Evolutionary conservation across 2,888 invertebrate genomes (phyloP).

Genomic region (Chrysotoxum bicinctum): DNA sequence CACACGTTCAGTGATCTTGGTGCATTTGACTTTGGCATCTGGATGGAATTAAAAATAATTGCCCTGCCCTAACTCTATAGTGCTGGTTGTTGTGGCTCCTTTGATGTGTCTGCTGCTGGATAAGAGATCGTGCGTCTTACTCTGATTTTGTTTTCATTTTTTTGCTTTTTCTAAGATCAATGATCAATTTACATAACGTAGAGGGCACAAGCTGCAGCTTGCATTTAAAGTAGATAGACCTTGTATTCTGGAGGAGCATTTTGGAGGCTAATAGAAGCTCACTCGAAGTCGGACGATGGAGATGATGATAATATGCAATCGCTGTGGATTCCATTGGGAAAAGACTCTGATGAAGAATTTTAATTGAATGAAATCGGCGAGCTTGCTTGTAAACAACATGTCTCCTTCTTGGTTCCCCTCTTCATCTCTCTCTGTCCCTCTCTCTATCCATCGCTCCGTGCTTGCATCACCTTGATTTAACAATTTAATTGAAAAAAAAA

Average conservation of each 20-base stretch:
- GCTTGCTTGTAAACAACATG: slow-evolving; percentile 61
- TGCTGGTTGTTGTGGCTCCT: slow-evolving; percentile 31
- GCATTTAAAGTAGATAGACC: slow-evolving; percentile 28
- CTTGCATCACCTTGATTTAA: slow-evolving; percentile 26
- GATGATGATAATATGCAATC: slow-evolving; percentile 8
- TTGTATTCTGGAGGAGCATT: slow-evolving; percentile 26
- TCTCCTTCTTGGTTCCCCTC: neutral
- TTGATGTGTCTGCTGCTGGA: slow-evolving; percentile 56
- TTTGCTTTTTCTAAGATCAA: slow-evolving; percentile 21
- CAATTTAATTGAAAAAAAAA: slow-evolving; percentile 65
- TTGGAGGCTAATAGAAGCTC: slow-evolving; percentile 14
- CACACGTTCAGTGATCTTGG: slow-evolving; percentile 24
- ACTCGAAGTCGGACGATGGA: slow-evolving; percentile 9
- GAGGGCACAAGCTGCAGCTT: slow-evolving; percentile 12
- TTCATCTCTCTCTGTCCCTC: neutral
- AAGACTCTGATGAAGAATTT: slow-evolving; percentile 52
- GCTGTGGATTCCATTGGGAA: slow-evolving; percentile 36
- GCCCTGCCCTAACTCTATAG: slow-evolving; percentile 30
- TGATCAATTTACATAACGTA: slow-evolving; percentile 64
- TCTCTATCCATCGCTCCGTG: too few species aligned
- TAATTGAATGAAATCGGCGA: slow-evolving; percentile 67
- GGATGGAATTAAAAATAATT: slow-evolving; percentile 68
- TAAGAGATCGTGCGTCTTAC: slow-evolving; percentile 47
- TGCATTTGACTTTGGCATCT: slow-evolving; percentile 59
- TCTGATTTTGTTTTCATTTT: neutral